Percentiles rank a stretch among this genome's conserved stretches.
Conservation (phyloP, 2,888 invertebrate species). For the Acanthosepion esculentum region DNA sequence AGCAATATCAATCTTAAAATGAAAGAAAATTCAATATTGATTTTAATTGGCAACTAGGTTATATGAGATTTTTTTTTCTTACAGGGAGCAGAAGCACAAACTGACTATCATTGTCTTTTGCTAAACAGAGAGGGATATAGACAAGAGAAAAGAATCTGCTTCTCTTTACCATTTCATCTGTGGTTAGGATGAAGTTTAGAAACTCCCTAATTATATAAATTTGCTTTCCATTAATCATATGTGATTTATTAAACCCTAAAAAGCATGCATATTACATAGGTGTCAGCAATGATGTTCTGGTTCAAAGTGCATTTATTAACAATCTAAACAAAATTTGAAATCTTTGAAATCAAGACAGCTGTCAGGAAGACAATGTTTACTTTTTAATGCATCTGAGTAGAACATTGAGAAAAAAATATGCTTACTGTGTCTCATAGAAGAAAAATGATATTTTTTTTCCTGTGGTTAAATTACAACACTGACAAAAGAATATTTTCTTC, state of each 20-base stretch:
- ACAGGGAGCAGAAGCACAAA: not conserved
- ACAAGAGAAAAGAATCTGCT: no score
- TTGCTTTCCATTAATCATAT: no score
- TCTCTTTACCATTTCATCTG: no score
- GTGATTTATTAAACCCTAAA: not conserved
- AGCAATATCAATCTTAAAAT: not conserved
- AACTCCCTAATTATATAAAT: no score
- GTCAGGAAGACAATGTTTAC: not conserved
- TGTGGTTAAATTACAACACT: not conserved
- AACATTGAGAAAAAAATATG: not conserved
- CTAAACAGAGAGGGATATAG: no score
- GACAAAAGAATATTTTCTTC: not conserved
- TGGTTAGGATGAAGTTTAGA: no score
- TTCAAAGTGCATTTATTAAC: not conserved
- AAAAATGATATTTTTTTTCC: not conserved
- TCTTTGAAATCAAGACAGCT: not conserved
- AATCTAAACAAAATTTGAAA: not conserved
- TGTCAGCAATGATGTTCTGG: not conserved
- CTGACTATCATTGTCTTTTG: no score
- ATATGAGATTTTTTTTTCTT: not conserved
- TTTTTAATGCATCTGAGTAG: not conserved
- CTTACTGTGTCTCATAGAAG: not conserved
- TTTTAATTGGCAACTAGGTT: not conserved
- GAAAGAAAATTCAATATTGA: conserved; percentile 33
- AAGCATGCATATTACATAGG: not conserved